Evolutionary conservation across 2,888 invertebrate species (phyloP).

Genomic region (Campoletis raptor): DNA sequence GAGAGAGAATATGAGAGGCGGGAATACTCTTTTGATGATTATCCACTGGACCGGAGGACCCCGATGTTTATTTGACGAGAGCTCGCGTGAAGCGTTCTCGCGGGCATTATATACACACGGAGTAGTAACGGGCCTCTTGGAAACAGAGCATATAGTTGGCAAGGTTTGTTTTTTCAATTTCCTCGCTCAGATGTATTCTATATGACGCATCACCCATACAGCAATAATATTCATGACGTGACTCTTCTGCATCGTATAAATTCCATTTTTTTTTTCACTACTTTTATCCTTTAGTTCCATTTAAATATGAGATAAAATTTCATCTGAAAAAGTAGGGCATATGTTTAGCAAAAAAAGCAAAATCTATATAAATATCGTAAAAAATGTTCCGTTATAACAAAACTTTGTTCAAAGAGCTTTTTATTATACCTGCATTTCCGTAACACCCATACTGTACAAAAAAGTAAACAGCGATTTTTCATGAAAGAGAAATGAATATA

Average conservation of each 20-base stretch:
- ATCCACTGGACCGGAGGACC: slow-evolving; percentile 65
- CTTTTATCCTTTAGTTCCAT: background rate
- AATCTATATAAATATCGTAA: background rate
- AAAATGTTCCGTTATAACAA: background rate
- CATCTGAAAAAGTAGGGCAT: background rate
- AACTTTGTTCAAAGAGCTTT: slow-evolving; percentile 16
- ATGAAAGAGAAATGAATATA: slow-evolving; percentile 22
- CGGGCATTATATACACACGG: slow-evolving; percentile 22
- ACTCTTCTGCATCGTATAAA: slow-evolving; percentile 13
- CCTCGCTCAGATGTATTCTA: slow-evolving; percentile 45
- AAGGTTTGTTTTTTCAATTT: slow-evolving; percentile 43
- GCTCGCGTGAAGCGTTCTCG: slow-evolving; percentile 49
- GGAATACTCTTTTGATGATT: slow-evolving; percentile 64
- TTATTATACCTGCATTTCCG: slow-evolving; percentile 8
- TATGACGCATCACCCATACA: slow-evolving; percentile 13
- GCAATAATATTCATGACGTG: slow-evolving; percentile 24
- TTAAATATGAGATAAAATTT: background rate
- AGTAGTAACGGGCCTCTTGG: background rate
- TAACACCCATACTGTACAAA: background rate
- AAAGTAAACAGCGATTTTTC: slow-evolving; percentile 33
- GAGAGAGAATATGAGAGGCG: background rate
- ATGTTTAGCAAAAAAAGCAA: background rate
- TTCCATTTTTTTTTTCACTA: background rate
- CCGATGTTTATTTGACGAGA: slow-evolving; percentile 67
- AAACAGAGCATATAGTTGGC: background rate